Evolutionary conservation across 2,888 invertebrate species (phyloP).

Genomic region (Leptinotarsa haldemani): DNA sequence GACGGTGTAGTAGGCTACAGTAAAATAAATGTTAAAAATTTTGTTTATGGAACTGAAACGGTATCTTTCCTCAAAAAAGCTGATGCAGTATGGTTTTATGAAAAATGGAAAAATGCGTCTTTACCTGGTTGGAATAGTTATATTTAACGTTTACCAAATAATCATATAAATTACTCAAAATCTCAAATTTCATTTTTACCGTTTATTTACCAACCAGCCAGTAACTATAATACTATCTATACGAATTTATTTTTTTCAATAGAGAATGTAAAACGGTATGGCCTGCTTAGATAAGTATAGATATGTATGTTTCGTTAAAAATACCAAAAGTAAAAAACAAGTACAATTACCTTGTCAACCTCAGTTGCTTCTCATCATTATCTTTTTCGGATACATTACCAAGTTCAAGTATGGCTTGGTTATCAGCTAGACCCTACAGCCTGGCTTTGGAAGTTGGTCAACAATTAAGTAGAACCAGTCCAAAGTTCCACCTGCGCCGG

Average conservation of each 20-base stretch:
- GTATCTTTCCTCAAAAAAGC: constrained; percentile 34
- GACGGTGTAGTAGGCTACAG: no score
- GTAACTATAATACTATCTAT: constrained; percentile 34
- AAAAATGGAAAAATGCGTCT: constrained; percentile 39
- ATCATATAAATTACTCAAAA: constrained; percentile 39
- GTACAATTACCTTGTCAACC: no score
- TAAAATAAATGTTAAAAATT: constrained; percentile 16
- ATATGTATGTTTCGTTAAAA: no score
- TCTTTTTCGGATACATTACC: no score
- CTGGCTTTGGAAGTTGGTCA: no score
- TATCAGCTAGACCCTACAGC: no score
- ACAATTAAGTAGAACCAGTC: no score
- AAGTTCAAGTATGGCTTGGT: no score
- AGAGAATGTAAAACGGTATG: constrained; percentile 41
- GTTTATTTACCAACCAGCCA: constrained; percentile 18
- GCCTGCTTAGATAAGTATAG: neutral
- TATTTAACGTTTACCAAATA: constrained; percentile 39
- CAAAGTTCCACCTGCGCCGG: no score
- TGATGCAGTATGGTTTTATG: constrained; percentile 50
- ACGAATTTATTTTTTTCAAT: constrained; percentile 44
- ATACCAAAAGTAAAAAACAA: no score
- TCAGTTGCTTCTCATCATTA: no score
- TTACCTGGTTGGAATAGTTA: constrained; percentile 37
- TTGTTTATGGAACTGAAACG: constrained; percentile 41
- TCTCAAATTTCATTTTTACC: constrained; percentile 40